phyloP scores from a whole-genome alignment of 2,888 invertebrate species.

The Drosophila diplacantha region DNA sequence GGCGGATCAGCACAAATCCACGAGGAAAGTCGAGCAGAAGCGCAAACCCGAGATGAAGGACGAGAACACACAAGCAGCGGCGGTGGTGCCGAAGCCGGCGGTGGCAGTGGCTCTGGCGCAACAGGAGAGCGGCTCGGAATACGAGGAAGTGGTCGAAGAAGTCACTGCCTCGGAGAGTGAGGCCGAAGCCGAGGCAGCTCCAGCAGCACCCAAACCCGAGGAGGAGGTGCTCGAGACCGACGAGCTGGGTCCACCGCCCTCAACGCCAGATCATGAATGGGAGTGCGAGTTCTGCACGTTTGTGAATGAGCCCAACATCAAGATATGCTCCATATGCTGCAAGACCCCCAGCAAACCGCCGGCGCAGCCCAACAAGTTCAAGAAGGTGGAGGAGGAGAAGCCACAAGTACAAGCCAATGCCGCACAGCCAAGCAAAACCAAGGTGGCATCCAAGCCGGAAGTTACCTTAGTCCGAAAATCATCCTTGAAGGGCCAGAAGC shows the following conservation, averaged over 20 bases:
- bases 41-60: conserved; percentile 54
- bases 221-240: conserved; percentile 42
- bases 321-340: conserved; percentile 91
- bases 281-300: conserved; percentile 94
- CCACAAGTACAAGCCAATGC: conserved; percentile 10
- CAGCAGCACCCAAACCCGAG: not conserved
- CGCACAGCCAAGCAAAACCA: conserved; percentile 3
- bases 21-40: conserved; percentile 37
- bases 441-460: conserved; percentile 22
- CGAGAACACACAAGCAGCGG: conserved; percentile 55
- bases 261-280: conserved; percentile 83
- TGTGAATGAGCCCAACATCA: conserved; percentile 87
- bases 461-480: conserved; percentile 43
- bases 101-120: conserved; percentile 8
- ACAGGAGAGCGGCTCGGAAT: conserved; percentile 49
- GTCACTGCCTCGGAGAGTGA: conserved; percentile 46
- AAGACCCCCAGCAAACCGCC: conserved; percentile 83
- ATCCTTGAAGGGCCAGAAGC: conserved; percentile 43
- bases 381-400: conserved; percentile 22
- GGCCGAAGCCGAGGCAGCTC: conserved; percentile 41
- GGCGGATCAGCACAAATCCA: conserved; percentile 51
- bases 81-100: conserved; percentile 48
- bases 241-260: conserved; percentile 78
- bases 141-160: conserved; percentile 46
- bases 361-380: conserved; percentile 27